These are phyloP conservation scores for Gephyroberyx darwinii DNA, from an alignment of 2,797 vertebrate species.

Conservation along the genomic window DNA sequence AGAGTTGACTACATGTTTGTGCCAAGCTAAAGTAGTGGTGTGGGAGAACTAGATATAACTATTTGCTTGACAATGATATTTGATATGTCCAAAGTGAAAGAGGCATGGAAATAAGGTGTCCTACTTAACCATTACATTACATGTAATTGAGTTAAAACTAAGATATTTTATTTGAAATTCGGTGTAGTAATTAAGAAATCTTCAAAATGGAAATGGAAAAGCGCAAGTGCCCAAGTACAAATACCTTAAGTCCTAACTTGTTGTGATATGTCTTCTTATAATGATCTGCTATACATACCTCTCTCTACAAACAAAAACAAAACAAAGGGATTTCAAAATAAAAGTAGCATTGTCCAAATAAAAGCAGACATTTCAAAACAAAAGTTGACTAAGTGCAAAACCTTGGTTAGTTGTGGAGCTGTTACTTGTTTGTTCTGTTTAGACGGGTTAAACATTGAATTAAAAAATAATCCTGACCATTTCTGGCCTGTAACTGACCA, in stretches of 20 bases:
- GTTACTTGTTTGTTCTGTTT: not conserved
- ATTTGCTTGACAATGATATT: not conserved
- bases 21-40: slow-evolving; percentile 5
- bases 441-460: not conserved
- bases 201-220: slow-evolving; percentile 8
- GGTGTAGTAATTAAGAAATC: not conserved
- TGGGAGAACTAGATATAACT: no score
- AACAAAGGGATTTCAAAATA: no score
- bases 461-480: not conserved
- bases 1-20: not conserved
- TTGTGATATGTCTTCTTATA: no score
- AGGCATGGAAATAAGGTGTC: not conserved
- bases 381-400: not conserved
- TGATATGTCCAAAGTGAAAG: not conserved
- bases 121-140: not conserved
- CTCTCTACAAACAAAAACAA: no score
- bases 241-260: no score
- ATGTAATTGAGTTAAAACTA: not conserved
- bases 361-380: not conserved
- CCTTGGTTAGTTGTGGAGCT: no score
- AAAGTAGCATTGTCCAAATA: not conserved
- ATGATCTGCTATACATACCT: no score
- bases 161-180: slow-evolving; percentile 9
- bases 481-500: not conserved
- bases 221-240: no score